Evolutionary conservation across 2,888 invertebrate genomes (phyloP).

Genomic region (Pardosa pseudoannulata): DNA sequence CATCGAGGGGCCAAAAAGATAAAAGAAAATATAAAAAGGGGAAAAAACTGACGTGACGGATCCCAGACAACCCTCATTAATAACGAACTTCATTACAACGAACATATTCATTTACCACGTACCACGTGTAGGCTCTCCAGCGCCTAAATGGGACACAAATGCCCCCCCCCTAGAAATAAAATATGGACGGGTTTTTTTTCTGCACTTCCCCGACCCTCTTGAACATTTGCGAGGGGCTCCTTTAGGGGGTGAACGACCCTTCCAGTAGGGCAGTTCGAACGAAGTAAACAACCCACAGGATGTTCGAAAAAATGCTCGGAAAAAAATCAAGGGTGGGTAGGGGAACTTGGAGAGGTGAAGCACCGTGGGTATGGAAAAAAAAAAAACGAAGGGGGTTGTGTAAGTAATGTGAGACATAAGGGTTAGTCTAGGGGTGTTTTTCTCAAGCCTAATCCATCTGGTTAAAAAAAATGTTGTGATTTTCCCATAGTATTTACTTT

Average conservation of each 20-base stretch:
- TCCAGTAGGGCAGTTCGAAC: constrained; percentile 4
- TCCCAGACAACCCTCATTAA: constrained; percentile 54
- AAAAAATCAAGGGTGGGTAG: background rate
- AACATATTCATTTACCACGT: constrained; percentile 24
- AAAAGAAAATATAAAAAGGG: background rate
- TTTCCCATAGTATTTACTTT: no score
- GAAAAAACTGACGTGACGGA: constrained; percentile 18
- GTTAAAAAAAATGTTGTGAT: background rate
- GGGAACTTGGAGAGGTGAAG: constrained; percentile 9
- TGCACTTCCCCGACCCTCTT: background rate
- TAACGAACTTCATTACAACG: constrained; percentile 54
- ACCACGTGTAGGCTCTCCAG: constrained; percentile 23
- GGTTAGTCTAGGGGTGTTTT: background rate
- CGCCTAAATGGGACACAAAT: constrained; percentile 18
- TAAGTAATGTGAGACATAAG: constrained; percentile 7
- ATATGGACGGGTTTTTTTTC: constrained; percentile 5
- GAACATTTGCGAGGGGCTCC: constrained; percentile 1
- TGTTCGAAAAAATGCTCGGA: background rate
- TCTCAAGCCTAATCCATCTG: background rate
- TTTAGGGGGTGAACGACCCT: constrained; percentile 15
- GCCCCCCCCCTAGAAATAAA: constrained; percentile 37
- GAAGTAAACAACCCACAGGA: constrained; percentile 10
- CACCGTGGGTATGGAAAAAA: background rate
- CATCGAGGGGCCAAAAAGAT: background rate
- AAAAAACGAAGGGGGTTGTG: constrained; percentile 3